Evolutionary conservation across 2,797 vertebrate genomes (phyloP).

Genomic region (Tachyglossus aculeatus): DNA sequence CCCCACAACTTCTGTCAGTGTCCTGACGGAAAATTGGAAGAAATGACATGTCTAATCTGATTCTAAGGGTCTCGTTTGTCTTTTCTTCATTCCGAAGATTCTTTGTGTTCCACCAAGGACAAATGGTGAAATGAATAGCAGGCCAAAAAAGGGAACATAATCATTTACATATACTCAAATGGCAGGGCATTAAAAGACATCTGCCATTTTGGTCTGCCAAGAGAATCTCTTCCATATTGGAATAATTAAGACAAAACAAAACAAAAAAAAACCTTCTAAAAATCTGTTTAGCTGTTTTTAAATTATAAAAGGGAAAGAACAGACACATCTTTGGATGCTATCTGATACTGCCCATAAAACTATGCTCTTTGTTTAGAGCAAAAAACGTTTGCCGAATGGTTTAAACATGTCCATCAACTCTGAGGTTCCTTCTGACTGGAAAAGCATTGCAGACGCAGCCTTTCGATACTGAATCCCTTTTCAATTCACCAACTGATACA

Average conservation of each 20-base stretch:
- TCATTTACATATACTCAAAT: constrained; percentile 58
- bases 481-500: too few relatives aligned
- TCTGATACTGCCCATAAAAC: constrained; percentile 4
- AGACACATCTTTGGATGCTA: constrained; percentile 11
- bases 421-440: neutral
- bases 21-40: too few relatives aligned
- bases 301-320: constrained; percentile 31
- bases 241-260: constrained; percentile 45
- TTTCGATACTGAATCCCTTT: too few relatives aligned
- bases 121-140: constrained; percentile 9
- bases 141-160: constrained; percentile 49
- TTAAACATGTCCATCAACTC: neutral
- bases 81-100: constrained; percentile 3
- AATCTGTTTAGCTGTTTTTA: constrained; percentile 38
- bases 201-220: constrained; percentile 60
- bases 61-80: too few relatives aligned
- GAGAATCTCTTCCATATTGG: constrained; percentile 33
- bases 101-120: neutral
- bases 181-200: constrained; percentile 53
- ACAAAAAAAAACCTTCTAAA: neutral
- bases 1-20: too few relatives aligned
- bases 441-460: neutral
- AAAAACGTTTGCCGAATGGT: neutral
- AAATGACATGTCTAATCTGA: too few relatives aligned
- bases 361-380: neutral